These are phyloP conservation scores for Ptyas mucosa DNA, from an alignment of 2,113 vertebrate genomes.

Conservation along the genomic window DNA sequence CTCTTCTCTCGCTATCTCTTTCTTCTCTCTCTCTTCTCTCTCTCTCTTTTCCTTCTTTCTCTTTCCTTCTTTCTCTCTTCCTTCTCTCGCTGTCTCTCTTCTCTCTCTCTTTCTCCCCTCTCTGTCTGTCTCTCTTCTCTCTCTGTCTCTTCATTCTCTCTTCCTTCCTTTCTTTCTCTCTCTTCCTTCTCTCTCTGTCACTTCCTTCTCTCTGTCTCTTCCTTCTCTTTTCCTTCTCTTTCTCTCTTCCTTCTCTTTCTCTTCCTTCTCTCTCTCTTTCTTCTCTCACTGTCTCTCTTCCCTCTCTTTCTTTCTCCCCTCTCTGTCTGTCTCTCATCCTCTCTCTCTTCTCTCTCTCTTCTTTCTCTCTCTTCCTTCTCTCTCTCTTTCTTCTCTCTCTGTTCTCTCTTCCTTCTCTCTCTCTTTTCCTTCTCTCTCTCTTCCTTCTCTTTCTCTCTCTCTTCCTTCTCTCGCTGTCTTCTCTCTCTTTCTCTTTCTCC, in stretches of 20 bases:
- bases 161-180: neutral
- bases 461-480: neutral
- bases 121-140: neutral
- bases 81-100: no score
- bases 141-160: neutral
- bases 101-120: neutral
- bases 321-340: no score
- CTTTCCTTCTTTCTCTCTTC: no score
- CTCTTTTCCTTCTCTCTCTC: neutral
- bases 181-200: neutral
- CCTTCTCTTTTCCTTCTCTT: no score
- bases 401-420: slow-evolving; percentile 7
- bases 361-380: neutral
- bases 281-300: no score
- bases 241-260: neutral
- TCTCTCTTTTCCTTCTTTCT: neutral
- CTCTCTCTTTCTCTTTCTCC: slow-evolving; percentile 8
- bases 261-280: no score
- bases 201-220: no score
- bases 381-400: neutral
- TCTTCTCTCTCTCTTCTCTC: neutral
- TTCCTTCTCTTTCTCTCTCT: neutral
- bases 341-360: neutral
- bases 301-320: no score
- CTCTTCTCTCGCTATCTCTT: neutral